phyloP scores from a whole-genome alignment of 2,888 invertebrate species.

The Celastrina argiolus region DNA sequence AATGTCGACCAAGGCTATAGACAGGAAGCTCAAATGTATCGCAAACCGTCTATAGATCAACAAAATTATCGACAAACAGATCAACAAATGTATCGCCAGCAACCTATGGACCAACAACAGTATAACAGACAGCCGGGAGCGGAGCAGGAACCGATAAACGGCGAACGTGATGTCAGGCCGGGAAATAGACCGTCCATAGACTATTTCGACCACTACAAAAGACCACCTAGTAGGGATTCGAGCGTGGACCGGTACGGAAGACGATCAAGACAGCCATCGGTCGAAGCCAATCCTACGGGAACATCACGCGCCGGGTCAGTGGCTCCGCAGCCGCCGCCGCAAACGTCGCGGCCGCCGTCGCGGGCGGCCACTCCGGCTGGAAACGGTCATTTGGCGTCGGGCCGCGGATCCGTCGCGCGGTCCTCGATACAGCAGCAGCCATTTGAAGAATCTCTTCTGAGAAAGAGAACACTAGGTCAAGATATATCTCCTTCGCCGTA shows the following conservation, averaged over 20 bases:
- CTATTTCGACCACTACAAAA: conserved; percentile 95
- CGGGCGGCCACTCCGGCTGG: conserved; percentile 76
- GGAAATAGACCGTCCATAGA: conserved; percentile 84
- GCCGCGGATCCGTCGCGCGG: conserved; percentile 75
- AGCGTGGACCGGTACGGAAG: conserved; percentile 90
- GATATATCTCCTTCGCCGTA: conserved; percentile 92
- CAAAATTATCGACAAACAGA: conserved; percentile 49
- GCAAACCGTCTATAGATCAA: conserved; percentile 50
- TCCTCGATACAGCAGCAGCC: conserved; percentile 77
- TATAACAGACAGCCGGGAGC: conserved; percentile 59
- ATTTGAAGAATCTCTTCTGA: conserved; percentile 89
- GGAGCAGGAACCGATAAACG: conserved; percentile 63
- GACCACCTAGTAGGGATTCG: conserved; percentile 92
- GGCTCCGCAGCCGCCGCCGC: conserved; percentile 85
- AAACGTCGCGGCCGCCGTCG: conserved; percentile 80
- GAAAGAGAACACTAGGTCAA: conserved; percentile 89
- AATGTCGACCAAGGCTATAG: conserved; percentile 68
- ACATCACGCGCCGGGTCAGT: conserved; percentile 83
- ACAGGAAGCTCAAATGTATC: conserved; percentile 62
- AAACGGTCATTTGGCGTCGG: conserved; percentile 82
- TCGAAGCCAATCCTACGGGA: conserved; percentile 79
- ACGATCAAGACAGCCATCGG: conserved; percentile 88
- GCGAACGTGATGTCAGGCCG: conserved; percentile 59
- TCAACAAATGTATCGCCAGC: conserved; percentile 49
- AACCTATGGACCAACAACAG: conserved; percentile 55